Evolutionary conservation across 1,140 invertebrate species (phyloP).

Genomic region (Lineus longissimus): DNA sequence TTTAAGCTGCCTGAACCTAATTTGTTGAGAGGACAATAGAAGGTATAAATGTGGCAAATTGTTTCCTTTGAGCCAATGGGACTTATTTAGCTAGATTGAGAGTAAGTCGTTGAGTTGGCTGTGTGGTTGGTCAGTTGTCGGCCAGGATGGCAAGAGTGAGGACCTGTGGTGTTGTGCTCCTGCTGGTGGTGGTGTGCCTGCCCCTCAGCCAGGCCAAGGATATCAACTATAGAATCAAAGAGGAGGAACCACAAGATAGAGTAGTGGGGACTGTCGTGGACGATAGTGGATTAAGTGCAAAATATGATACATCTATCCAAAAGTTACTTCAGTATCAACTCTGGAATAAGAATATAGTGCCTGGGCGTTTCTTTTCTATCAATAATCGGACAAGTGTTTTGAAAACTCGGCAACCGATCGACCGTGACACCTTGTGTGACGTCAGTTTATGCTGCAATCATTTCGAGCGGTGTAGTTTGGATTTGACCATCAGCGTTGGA

Average conservation of each 20-base stretch:
- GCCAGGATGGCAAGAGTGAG: no score
- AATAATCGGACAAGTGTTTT: not conserved
- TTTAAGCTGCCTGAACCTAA: no score
- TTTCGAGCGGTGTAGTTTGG: not conserved
- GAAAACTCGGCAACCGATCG: not conserved
- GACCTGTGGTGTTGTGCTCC: no score
- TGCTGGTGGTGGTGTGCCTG: no score
- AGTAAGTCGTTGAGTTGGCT: no score
- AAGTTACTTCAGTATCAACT: not conserved
- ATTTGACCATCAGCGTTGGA: not conserved
- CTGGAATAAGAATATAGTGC: not conserved
- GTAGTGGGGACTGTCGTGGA: not conserved
- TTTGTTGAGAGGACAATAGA: no score
- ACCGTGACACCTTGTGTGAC: conserved; percentile 1
- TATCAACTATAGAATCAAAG: not conserved
- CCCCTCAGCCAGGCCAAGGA: not conserved
- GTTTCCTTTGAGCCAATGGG: no score
- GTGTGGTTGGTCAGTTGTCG: no score
- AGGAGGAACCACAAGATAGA: not conserved
- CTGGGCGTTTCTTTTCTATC: not conserved
- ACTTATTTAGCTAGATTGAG: no score
- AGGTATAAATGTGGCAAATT: no score
- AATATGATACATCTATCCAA: not conserved
- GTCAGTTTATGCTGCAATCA: not conserved
- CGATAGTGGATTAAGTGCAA: not conserved